Conservation (phyloP, 2,797 vertebrate species). For the Macrochelys suwanniensis region DNA sequence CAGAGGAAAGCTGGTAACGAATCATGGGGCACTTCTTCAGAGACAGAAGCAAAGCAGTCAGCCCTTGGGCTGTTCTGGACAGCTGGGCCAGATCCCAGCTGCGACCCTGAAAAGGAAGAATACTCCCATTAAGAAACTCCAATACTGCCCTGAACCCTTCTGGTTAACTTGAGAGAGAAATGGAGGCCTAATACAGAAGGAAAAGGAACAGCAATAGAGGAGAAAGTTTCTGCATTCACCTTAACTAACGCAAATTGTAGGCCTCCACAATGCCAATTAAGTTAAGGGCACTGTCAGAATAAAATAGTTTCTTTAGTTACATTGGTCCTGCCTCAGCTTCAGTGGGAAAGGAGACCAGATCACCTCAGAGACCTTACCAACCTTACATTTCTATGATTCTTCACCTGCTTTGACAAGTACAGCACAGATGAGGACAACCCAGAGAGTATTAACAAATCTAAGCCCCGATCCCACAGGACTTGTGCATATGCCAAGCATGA, state of each 20-base stretch:
- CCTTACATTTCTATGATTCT: background rate
- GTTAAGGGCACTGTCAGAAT: background rate
- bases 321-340: background rate
- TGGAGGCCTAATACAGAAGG: background rate
- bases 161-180: background rate
- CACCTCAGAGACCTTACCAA: background rate
- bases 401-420: background rate
- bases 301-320: background rate
- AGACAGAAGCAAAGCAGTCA: slow-evolving; percentile 94
- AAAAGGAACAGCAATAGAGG: background rate
- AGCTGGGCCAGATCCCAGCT: slow-evolving; percentile 92
- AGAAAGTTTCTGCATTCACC: background rate
- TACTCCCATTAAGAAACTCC: accelerated
- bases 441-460: background rate
- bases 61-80: slow-evolving; percentile 91
- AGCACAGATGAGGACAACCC: background rate
- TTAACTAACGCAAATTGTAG: background rate
- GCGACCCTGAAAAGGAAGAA: slow-evolving; percentile 84
- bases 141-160: accelerated
- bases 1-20: slow-evolving; percentile 95
- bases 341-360: background rate
- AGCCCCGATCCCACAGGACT: background rate
- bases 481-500: background rate
- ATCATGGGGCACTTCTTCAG: slow-evolving; percentile 99
- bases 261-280: background rate